A percentile compares a stretch with the other conserved stretches of the same genome.
Evolutionary conservation across 2,797 vertebrate species (phyloP).

Genomic region (Cryptoprocta ferox): DNA sequence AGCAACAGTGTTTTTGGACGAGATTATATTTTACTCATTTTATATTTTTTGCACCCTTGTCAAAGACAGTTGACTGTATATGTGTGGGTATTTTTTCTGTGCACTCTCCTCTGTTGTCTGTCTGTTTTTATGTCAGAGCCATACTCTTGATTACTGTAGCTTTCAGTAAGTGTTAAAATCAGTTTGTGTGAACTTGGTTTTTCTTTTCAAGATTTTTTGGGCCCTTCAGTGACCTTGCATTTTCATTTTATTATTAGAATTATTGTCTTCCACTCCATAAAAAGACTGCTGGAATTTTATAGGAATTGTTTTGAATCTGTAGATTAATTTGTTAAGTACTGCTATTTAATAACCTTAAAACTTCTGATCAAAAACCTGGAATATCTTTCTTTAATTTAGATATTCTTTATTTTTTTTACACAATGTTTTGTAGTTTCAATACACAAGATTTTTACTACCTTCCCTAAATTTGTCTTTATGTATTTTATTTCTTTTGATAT

Average conservation of each 20-base stretch:
- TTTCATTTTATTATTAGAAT: background rate
- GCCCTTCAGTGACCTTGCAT: background rate
- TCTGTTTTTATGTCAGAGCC: background rate
- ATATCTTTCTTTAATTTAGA: background rate
- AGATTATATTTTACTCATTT: background rate
- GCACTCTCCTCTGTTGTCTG: background rate
- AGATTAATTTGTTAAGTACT: background rate
- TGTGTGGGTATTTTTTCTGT: background rate
- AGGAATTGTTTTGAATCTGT: background rate
- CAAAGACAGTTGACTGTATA: background rate
- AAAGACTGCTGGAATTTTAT: background rate
- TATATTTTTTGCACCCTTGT: background rate
- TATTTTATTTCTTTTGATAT: background rate
- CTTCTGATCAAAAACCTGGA: background rate
- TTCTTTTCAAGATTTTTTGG: background rate
- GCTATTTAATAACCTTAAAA: background rate
- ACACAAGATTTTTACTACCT: background rate
- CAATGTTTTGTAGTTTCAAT: background rate
- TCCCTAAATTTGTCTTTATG: background rate
- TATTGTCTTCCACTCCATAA: background rate
- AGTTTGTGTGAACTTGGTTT: background rate
- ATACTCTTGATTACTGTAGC: background rate
- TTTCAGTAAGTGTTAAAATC: background rate
- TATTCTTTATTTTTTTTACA: background rate
- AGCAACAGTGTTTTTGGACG: background rate